Percentiles rank a stretch among this genome's conserved stretches.
phyloP scores from a whole-genome alignment of 2,888 invertebrate species.

The Cryptocephalus moraei region DNA sequence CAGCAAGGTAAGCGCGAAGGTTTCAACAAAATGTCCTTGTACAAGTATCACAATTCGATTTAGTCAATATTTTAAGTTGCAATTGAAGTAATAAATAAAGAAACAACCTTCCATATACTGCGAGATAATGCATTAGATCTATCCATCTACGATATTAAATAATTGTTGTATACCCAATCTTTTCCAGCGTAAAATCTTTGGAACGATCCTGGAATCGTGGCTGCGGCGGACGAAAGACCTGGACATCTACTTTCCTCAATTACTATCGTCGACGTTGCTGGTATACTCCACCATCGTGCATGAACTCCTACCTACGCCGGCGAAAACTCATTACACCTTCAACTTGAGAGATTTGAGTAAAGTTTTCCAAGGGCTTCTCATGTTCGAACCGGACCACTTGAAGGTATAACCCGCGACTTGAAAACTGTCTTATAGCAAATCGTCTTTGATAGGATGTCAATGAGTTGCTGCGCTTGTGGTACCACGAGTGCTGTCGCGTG shows the following conservation, averaged over 20 bases:
- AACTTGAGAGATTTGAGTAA: slow-evolving; percentile 79
- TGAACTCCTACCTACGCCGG: slow-evolving; percentile 75
- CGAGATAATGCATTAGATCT: too few relatives aligned
- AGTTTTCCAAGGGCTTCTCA: slow-evolving; percentile 70
- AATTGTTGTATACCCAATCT: too few relatives aligned
- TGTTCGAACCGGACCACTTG: slow-evolving; percentile 54
- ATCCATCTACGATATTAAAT: too few relatives aligned
- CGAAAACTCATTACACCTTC: slow-evolving; percentile 85
- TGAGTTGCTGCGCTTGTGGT: slow-evolving; percentile 70
- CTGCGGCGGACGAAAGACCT: slow-evolving; percentile 34
- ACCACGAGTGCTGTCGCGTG: slow-evolving; percentile 78
- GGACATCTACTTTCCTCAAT: slow-evolving; percentile 34
- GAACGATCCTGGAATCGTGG: slow-evolving; percentile 63
- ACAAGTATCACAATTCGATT: too few relatives aligned
- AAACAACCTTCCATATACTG: too few relatives aligned
- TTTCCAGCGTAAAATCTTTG: slow-evolving; percentile 50
- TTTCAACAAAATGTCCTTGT: too few relatives aligned
- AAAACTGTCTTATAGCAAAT: too few relatives aligned
- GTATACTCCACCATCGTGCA: slow-evolving; percentile 56
- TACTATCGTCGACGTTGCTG: slow-evolving; percentile 56
- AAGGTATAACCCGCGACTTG: slow-evolving; percentile 36
- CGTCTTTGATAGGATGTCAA: slow-evolving; percentile 39
- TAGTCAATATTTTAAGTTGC: too few relatives aligned
- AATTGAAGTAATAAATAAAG: too few relatives aligned
- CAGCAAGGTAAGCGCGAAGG: slow-evolving; percentile 47